Evolutionary conservation across 2,888 invertebrate genomes (phyloP).

Genomic region (Nymphalis c-album): DNA sequence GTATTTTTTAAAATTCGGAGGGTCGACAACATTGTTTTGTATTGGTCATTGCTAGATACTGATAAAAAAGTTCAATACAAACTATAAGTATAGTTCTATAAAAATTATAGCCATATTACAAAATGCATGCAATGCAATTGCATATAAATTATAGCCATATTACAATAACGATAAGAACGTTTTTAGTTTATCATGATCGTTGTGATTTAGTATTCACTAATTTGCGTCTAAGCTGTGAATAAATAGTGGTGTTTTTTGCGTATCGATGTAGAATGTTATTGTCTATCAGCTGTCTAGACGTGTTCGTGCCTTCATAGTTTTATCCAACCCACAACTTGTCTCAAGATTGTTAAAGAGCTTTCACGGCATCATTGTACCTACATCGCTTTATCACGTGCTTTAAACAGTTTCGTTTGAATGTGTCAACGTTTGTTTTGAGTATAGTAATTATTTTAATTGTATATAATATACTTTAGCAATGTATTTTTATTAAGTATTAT

Average conservation of each 20-base stretch:
- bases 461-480: too few relatives aligned
- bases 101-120: too few relatives aligned
- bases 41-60: too few relatives aligned
- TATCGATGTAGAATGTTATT: slow-evolving; percentile 1
- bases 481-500: too few relatives aligned
- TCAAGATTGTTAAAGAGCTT: slow-evolving; percentile 30
- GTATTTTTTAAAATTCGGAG: too few relatives aligned
- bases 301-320: slow-evolving; percentile 26
- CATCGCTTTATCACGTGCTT: slow-evolving; percentile 28
- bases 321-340: slow-evolving; percentile 11
- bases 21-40: too few relatives aligned
- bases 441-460: neutral
- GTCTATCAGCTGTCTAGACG: slow-evolving; percentile 34
- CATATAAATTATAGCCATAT: too few relatives aligned
- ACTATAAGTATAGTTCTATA: too few relatives aligned
- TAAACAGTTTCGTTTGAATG: neutral
- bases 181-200: neutral
- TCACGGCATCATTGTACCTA: slow-evolving; percentile 14
- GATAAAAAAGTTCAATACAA: too few relatives aligned
- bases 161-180: neutral
- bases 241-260: slow-evolving; percentile 16
- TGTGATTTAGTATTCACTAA: neutral
- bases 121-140: too few relatives aligned
- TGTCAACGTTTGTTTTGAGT: slow-evolving; percentile 1
- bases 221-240: slow-evolving; percentile 2